These are phyloP conservation scores for Ichneumoninae sp. DNA, from an alignment of 2,888 invertebrate genomes.

Conservation along the genomic window DNA sequence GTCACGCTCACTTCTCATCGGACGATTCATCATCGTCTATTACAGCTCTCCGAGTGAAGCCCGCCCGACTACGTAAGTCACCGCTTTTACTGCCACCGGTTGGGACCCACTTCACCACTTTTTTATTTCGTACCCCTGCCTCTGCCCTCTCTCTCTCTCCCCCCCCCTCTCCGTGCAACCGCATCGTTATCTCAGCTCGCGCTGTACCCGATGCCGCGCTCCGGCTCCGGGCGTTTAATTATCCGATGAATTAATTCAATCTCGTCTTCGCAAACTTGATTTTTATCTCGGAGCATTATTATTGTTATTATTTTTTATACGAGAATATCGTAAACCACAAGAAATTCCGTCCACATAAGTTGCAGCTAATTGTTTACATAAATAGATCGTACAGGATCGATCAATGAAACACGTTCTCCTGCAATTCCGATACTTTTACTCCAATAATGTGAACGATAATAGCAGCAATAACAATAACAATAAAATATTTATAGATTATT, in stretches of 20 bases:
- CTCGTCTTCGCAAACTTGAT: slow-evolving; percentile 3
- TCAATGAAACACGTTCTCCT: not conserved
- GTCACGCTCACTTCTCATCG: slow-evolving; percentile 57
- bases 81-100: slow-evolving; percentile 2
- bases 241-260: slow-evolving; percentile 57
- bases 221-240: slow-evolving; percentile 60
- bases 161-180: slow-evolving; percentile 27
- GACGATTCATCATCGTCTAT: slow-evolving; percentile 66
- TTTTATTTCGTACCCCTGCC: slow-evolving; percentile 17
- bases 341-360: not conserved
- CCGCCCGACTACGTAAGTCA: slow-evolving; percentile 50
- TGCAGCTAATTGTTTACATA: not conserved
- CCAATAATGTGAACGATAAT: not conserved
- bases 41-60: slow-evolving; percentile 53
- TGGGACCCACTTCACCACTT: slow-evolving; percentile 51
- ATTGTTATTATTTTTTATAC: slow-evolving; percentile 3
- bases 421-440: not conserved
- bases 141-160: not conserved
- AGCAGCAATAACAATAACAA: not conserved
- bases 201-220: slow-evolving; percentile 2
- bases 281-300: not conserved
- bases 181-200: slow-evolving; percentile 56
- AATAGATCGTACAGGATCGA: not conserved
- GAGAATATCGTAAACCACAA: not conserved
- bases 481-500: not conserved